Evolutionary conservation across 2,888 invertebrate genomes (phyloP).

Genomic region (Cerastis leucographa): DNA sequence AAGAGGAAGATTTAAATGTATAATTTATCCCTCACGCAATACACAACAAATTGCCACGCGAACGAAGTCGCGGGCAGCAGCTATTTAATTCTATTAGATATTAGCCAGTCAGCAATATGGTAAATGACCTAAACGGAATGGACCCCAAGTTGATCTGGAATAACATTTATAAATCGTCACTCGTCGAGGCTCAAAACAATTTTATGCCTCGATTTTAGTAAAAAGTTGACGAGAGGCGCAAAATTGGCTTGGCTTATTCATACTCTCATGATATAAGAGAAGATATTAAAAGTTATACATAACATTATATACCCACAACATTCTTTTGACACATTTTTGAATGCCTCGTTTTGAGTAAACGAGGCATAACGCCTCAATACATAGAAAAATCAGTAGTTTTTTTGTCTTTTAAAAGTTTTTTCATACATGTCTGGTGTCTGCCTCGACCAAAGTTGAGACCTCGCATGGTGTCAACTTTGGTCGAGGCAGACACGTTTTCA

Average conservation of each 20-base stretch:
- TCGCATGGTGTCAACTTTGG: constrained; percentile 33
- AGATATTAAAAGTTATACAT: constrained; percentile 34
- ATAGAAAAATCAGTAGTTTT: background rate
- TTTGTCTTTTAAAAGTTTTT: constrained; percentile 19
- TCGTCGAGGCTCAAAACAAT: background rate
- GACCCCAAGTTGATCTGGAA: constrained; percentile 3
- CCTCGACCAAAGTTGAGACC: too few relatives aligned
- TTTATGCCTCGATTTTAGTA: constrained; percentile 2
- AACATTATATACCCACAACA: constrained; percentile 4
- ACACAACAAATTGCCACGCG: too few relatives aligned
- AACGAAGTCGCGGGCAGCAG: too few relatives aligned
- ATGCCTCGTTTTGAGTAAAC: constrained; percentile 21
- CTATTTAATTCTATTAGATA: too few relatives aligned
- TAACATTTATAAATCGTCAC: background rate
- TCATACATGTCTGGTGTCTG: constrained; percentile 5
- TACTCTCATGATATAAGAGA: background rate
- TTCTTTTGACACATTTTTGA: constrained; percentile 9
- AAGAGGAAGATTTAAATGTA: too few relatives aligned
- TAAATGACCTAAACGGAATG: background rate
- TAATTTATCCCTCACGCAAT: too few relatives aligned
- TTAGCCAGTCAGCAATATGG: background rate
- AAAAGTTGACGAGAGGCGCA: background rate
- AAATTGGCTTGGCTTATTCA: constrained; percentile 5
- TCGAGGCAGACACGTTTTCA: constrained; percentile 30
- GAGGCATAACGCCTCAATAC: background rate